Evolutionary conservation across 2,797 vertebrate species (phyloP), one percentile per base, ranked within the genome.

Genomic region (Intellagama lesueurii): DNA sequence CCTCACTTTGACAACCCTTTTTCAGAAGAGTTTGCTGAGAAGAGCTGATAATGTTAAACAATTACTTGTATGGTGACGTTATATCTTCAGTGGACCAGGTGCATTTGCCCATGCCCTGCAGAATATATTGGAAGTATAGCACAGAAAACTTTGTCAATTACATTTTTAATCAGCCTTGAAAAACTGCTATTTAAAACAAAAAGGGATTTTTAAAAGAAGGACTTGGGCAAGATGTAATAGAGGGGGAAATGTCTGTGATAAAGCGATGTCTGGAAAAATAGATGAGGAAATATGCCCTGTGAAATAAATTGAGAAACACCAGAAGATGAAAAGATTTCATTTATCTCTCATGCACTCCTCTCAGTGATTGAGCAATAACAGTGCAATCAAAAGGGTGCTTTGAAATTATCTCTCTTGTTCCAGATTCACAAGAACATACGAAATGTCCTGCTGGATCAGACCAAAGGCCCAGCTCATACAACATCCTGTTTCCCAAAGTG

Each of bases 291-390:
- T 88, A 85, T 81, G 79, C 81, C 88, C 87, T 73, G 47, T 2
- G 0, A 93, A 94, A 92, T 90, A 93, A 94, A 95, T 91, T 89
- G 93, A 93, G 94, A 92, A 93, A 92, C 91, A 94, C 17, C 87
- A 93, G 89, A 83, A 90, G 90, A 88, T 24, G 1, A 93, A 69
- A 88, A 92, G 87, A 88, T 88, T 91, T 91, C 91, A 90, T 94
- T 95, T 92, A 84, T 94, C 92, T 92, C 93, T 24, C 68, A 4
- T 3, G 35, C 2, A 0, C 84, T 91, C 70, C 83, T 88, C 89
- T 92, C 75, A 35, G 87, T 86, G 88, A 92, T 72, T 83, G 92
- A 93, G 92, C 88, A 92, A 88, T 91, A 95, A 85, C 83, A 66
- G 87, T 89, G 89, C 88, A 92, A 85, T 93, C 90, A 91, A 89